phyloP scores from a whole-genome alignment of 2,888 invertebrate species.

The Drosophila pullipes region DNA sequence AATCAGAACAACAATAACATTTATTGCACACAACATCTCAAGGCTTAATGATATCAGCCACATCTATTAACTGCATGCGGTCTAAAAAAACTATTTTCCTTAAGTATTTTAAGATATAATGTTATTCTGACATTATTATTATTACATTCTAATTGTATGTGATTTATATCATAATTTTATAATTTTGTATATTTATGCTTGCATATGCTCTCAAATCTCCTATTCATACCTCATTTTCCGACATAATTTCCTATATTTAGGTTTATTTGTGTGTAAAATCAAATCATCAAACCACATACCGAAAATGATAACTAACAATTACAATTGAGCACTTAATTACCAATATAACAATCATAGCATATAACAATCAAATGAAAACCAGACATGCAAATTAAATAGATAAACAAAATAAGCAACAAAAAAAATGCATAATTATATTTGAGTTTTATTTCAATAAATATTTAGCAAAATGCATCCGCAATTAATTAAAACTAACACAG shows the following conservation, averaged over 20 bases:
- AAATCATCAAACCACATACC: neutral
- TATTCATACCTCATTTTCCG: neutral
- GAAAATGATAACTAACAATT: conserved; percentile 15
- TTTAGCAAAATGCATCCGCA: conserved; percentile 59
- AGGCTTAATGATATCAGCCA: too few relatives aligned
- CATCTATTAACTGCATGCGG: neutral
- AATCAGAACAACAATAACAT: neutral
- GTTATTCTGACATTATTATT: neutral
- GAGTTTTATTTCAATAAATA: conserved; percentile 53
- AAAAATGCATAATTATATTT: conserved; percentile 43
- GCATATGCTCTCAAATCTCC: neutral
- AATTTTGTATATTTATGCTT: neutral
- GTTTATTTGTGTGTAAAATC: neutral
- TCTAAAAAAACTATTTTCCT: neutral
- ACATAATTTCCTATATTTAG: neutral
- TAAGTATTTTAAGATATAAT: neutral
- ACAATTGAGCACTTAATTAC: conserved; percentile 9
- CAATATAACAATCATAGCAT: too few relatives aligned
- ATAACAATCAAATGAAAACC: conserved; percentile 25
- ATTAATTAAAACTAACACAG: conserved; percentile 64
- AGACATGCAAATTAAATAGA: conserved; percentile 25
- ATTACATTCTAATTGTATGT: neutral
- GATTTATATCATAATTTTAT: neutral
- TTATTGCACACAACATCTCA: neutral
- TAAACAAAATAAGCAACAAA: neutral